Conservation (phyloP, 2,113 vertebrate species). For the Caranx ignobilis region DNA sequence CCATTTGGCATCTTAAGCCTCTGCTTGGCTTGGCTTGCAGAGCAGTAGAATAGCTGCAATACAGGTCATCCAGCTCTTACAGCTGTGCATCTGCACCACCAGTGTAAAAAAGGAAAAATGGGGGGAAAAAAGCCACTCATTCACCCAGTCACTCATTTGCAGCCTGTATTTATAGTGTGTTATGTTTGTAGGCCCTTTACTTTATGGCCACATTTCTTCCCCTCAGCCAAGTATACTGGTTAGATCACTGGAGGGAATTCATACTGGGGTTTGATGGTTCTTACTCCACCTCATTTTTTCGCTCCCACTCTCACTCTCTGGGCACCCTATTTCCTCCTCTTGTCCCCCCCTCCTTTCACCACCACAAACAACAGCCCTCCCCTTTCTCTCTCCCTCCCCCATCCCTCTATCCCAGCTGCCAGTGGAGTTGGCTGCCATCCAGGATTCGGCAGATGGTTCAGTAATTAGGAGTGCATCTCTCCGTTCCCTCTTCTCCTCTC, state of each 20-base stretch:
- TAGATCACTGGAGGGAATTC: conserved; percentile 66
- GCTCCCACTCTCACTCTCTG: conserved; percentile 68
- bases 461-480: conserved; percentile 87
- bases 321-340: conserved; percentile 72
- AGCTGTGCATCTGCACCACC: conserved; percentile 65
- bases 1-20: conserved; percentile 50
- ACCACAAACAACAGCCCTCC: conserved; percentile 67
- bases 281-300: conserved; percentile 68
- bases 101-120: conserved; percentile 36
- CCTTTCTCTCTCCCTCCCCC: conserved; percentile 75
- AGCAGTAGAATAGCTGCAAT: conserved; percentile 48
- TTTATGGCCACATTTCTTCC: conserved; percentile 75
- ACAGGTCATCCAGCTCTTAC: conserved; percentile 65
- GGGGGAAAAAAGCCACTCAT: conserved; percentile 51
- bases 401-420: conserved; percentile 86
- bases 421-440: conserved; percentile 86
- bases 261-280: conserved; percentile 67
- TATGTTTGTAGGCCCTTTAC: conserved; percentile 76
- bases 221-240: conserved; percentile 64
- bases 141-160: conserved; percentile 72
- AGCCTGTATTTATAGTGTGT: conserved; percentile 79
- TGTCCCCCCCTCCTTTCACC: conserved; percentile 40
- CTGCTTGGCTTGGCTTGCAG: conserved; percentile 40
- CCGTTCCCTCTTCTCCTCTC: conserved; percentile 75
- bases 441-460: conserved; percentile 90